Evolutionary conservation across 2,888 invertebrate genomes (phyloP), one percentile per base, ranked within the genome.

Genomic region (Erannis defoliaria): DNA sequence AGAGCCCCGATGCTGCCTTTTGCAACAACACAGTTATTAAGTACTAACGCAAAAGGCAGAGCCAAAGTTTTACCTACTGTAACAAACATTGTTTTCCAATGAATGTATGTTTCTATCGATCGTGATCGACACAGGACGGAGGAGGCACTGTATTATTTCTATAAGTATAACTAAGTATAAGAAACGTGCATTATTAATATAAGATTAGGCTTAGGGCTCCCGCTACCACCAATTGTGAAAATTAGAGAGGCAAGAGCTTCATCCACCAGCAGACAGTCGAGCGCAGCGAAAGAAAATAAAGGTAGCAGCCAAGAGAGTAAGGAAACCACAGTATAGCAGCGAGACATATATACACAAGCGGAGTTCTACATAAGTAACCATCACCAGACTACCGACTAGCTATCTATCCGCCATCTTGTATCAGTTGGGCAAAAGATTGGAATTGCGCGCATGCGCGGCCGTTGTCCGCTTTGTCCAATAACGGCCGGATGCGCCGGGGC

Each of bases 401-500:
- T 71, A 68, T 71, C 72, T 67, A 56, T 68, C 76, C 79, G 79
- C 80, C 79, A 80, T 80, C 73, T 80, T 80, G 77, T 71, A 67
- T 57, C 67, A 71, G 62, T 69, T 59, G 70, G 51, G 71, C 45
- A 62, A 60, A 50, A 65, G 60, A 68, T 53, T 63, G 62, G 51
- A 58, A 64, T 66, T 49, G 61, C 64, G 66, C 62, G 64, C 65
- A 63, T 67, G 68, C 62, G 70, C 64, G 60, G 57, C 33, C 40
- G 56, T 35, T 50, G 59, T 55, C 63, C 57, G 66, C 70, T 60
- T 57, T 60, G 70, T 68, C 72, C 74, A 77, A 76, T 76, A 74
- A 68, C 68, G 71, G 62, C 64, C n/a, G 59, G 62, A 56, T 54
- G 60, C 61, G 64, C 60, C 58, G 55, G 42, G 76, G 75, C 74